Evolutionary conservation across 2,888 invertebrate species (phyloP), one percentile per base, ranked within the genome.

Genomic region (Synergus itoensis): DNA sequence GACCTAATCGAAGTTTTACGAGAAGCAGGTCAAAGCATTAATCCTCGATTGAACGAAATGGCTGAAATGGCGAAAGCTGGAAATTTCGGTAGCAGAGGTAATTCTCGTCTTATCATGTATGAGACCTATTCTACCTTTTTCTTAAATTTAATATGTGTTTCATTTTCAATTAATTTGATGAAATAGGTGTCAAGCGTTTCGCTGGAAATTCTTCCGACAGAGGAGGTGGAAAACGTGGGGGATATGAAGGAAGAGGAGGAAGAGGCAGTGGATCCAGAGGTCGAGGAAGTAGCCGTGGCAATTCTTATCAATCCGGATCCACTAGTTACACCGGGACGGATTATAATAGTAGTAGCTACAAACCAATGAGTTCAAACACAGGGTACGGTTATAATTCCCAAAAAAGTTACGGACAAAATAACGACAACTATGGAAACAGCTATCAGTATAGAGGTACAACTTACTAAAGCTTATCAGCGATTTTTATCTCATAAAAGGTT

Each of bases 21-120:
- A 88, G 98, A 98, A 94, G 98, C 98, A 81, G 97, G 98, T 89
- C 94, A 95, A 96, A 95, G 95, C 85, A 94, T 98, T 79, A 97
- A 97, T 92, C 98, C 98, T 73, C 96, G 97, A 89, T 94, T 98
- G 76, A 95, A 95, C 89, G 96, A 97, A 87, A 94, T 98, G 94
- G 96, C 91, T 4, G 90, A 91, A 80, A 84, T 92, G 82, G 91
- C 91, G 1, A 91, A 91, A 77, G 88, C 91, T 4, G 89, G 89
- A 53, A 88, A 85, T 67, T 90, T 89, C 80, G 84, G 45, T 57
- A 36, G 40, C 62, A 67, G 63, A 77, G 36, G 77, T 73, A 40
- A 78, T 14, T 67, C 16, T 57, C 21, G 18, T 69, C 21, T n/a
- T 45, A 16, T 60, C 36, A 60, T 63, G n/a, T 57, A 7, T 48